Base-by-base conservation (phyloP, 2,888 invertebrate genomes). In the Melieria crassipennis region DNA sequence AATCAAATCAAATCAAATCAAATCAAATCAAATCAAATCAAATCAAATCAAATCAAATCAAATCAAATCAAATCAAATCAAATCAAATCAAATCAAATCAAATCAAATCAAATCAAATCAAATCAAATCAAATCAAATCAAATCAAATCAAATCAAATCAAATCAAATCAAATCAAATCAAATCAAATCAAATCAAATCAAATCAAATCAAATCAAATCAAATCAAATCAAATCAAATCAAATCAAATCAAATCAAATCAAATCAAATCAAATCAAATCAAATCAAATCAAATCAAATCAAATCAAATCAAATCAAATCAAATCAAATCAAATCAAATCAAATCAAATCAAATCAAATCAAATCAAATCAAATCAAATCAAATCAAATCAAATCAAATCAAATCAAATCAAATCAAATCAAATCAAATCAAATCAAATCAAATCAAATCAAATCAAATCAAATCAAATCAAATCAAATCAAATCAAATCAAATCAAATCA, bases 1-100 rank as follows among this genome's bases (percentile, higher is more conserved):
- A 55, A 55, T 55, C 7, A 55, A 55, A 55, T 55, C 7, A 55
- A 55, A 55, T 55, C 7, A 55, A 55, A 55, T 55, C 7, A 55
- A 55, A 55, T 55, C 7, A 55, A 55, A 55, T 55, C 7, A 55
- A 55, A 55, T 55, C 7, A 55, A 55, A 11, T 55, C 7, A 55
- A 55, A 55, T 55, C 7, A 55, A 55, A 55, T 55, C 7, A 55
- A 55, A 55, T 55, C 7, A 55, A 2, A 55, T 55, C 7, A 55
- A 10, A 55, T 55, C 7, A 55, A 52, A 52, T 30, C 2, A 30
- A 30, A 30, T 30, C 30, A 30, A 30, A 30, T 30, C n/a, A n/a
- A n/a, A 55, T 55, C 7, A 55, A 55, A 55, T 55, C 7, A 55
- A 55, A 55, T 55, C 7, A 55, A 10, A 55, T 55, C 7, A 55